Conservation (phyloP, 2,113 vertebrate genomes). For the Entomyzon cyanotis region DNA sequence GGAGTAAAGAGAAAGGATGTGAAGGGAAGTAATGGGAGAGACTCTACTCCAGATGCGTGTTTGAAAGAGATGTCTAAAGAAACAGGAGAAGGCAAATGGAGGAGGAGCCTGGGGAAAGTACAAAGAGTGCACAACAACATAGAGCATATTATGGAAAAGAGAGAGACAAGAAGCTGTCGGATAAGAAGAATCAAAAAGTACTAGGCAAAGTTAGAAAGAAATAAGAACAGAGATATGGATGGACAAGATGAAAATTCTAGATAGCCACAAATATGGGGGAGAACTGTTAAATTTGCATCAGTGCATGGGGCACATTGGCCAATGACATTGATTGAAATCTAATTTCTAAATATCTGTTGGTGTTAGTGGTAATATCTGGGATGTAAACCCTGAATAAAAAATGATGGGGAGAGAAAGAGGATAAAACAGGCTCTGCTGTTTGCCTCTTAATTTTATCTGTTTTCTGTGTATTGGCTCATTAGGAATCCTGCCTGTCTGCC, state of each 20-base stretch:
- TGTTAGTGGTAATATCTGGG: neutral
- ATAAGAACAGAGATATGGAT: neutral
- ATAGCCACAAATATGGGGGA: neutral
- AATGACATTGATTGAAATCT: neutral
- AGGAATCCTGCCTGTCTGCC: neutral
- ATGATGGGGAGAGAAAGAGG: neutral
- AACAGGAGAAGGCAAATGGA: neutral
- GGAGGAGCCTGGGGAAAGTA: neutral
- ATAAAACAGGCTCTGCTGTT: neutral
- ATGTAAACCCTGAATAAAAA: neutral
- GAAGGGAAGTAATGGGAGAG: neutral
- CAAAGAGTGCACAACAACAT: neutral
- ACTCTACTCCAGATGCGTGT: neutral
- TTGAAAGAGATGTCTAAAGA: neutral
- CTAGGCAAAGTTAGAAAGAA: neutral
- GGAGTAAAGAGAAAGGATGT: neutral
- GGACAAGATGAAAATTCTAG: neutral
- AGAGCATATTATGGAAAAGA: neutral
- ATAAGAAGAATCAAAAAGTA: neutral
- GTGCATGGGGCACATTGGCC: neutral
- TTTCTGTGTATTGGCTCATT: slow-evolving; percentile 28
- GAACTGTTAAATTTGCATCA: neutral
- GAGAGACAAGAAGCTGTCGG: neutral
- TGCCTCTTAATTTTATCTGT: slow-evolving; percentile 10
- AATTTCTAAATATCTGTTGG: neutral